Conservation (phyloP, 2,888 invertebrate genomes). For the Notodromas monacha region DNA sequence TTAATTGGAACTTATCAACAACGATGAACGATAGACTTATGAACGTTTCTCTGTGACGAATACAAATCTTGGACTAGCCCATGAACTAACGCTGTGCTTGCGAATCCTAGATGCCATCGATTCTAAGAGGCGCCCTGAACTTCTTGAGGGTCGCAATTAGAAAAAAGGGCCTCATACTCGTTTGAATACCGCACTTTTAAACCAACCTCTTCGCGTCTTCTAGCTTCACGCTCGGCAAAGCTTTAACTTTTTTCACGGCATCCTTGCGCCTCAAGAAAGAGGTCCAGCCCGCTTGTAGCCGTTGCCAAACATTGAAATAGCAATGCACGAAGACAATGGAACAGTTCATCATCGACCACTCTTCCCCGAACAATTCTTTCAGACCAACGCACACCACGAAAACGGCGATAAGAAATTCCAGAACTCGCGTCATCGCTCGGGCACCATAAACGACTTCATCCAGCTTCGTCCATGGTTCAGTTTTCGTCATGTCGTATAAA, state of each 20-base stretch:
- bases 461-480: constrained; percentile 19
- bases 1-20: too few relatives aligned
- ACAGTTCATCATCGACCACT: constrained; percentile 19
- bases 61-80: too few relatives aligned
- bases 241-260: constrained; percentile 19
- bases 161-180: too few relatives aligned
- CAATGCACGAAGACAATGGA: constrained; percentile 20
- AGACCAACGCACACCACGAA: constrained; percentile 21
- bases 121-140: too few relatives aligned
- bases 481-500: constrained; percentile 17
- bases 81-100: too few relatives aligned
- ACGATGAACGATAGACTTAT: too few relatives aligned
- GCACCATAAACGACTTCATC: constrained; percentile 21
- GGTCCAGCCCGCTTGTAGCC: constrained; percentile 19
- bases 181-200: too few relatives aligned
- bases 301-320: constrained; percentile 22
- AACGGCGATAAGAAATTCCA: constrained; percentile 21
- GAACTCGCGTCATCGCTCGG: constrained; percentile 17
- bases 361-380: constrained; percentile 17
- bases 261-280: constrained; percentile 18
- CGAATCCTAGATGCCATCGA: too few relatives aligned
- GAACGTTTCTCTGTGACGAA: too few relatives aligned
- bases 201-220: too few relatives aligned
- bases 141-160: too few relatives aligned
- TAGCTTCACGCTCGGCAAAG: constrained; percentile 16